phyloP scores from a whole-genome alignment of 2,888 invertebrate species.

The Caenorhabditis zanzibari region DNA sequence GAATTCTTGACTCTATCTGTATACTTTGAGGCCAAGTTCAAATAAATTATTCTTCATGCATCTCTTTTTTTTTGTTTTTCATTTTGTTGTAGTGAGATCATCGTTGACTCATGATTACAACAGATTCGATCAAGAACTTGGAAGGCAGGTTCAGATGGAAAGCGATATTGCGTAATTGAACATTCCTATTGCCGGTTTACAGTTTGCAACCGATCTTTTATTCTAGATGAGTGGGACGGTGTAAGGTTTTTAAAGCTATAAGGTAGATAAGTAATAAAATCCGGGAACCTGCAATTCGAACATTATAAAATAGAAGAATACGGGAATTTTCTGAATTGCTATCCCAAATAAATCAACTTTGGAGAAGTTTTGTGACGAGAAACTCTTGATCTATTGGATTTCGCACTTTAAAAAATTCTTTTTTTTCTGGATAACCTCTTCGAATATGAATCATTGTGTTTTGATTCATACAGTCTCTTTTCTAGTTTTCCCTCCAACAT shows the following conservation, averaged over 20 bases:
- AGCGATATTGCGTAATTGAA: constrained; percentile 9
- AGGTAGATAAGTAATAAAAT: neutral
- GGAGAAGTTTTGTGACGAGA: too few species aligned
- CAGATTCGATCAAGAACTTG: neutral
- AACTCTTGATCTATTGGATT: too few species aligned
- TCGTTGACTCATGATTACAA: constrained; percentile 3
- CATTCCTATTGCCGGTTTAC: constrained; percentile 2
- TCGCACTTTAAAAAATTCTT: too few species aligned
- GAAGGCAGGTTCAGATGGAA: constrained; percentile 7
- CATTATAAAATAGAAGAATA: too few species aligned
- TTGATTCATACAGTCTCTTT: neutral
- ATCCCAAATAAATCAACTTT: too few species aligned
- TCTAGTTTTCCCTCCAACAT: neutral
- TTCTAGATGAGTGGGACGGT: neutral
- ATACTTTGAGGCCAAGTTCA: constrained; percentile 30
- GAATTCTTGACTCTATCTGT: neutral
- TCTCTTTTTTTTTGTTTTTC: neutral
- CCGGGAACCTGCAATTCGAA: too few species aligned
- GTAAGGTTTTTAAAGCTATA: too few species aligned
- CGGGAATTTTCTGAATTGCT: too few species aligned
- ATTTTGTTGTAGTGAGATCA: neutral
- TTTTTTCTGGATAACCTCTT: neutral
- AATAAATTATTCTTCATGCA: constrained; percentile 40
- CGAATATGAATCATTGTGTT: too few species aligned
- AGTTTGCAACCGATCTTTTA: neutral